Conservation (phyloP, 2,797 vertebrate species). For the Poeciliopsis turneri region DNA sequence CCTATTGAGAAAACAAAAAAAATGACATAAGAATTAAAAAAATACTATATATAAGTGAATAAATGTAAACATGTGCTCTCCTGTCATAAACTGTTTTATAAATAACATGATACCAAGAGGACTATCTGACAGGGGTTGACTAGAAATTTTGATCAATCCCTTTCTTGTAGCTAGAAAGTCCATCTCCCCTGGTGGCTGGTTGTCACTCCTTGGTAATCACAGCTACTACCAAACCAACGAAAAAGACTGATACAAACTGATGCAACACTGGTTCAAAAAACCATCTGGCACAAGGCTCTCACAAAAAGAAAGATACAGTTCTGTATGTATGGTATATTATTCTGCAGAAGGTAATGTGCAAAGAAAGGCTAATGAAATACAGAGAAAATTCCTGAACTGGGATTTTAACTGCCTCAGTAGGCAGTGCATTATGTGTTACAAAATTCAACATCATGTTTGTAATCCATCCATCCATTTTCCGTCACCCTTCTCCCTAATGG, state of each 20-base stretch:
- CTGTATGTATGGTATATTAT: background rate
- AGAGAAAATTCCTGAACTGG: background rate
- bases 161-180: too few relatives aligned
- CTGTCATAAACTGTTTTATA: background rate
- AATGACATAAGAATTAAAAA: background rate
- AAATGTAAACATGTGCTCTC: background rate
- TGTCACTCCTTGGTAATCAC: background rate
- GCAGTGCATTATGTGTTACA: background rate
- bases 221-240: background rate
- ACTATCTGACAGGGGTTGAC: background rate
- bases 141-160: background rate
- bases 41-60: background rate
- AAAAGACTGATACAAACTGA: background rate
- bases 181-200: background rate
- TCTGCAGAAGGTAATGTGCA: background rate
- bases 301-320: background rate
- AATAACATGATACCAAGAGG: background rate
- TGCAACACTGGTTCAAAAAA: background rate
- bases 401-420: background rate
- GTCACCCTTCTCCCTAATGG: too few relatives aligned
- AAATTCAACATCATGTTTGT: background rate
- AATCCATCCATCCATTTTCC: too few relatives aligned
- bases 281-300: background rate
- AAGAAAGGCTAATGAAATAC: background rate
- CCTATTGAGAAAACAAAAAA: background rate